Conservation (phyloP, 2,113 vertebrate genomes). For the Sceloporus tristichus region DNA sequence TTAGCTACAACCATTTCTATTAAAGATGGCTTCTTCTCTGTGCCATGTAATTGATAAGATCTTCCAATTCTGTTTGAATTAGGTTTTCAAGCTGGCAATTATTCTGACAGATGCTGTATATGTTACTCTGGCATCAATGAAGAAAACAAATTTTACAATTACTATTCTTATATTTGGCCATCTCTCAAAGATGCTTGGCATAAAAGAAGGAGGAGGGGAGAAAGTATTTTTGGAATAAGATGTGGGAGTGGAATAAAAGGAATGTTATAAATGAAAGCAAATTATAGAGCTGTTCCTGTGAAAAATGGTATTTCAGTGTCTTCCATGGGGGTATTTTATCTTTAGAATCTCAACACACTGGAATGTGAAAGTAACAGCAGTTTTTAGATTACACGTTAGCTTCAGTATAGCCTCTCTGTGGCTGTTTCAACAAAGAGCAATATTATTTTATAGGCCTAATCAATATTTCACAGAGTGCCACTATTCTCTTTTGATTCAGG, state of each 20-base stretch:
- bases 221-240: not conserved
- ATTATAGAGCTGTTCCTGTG: constrained; percentile 17
- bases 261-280: constrained; percentile 23
- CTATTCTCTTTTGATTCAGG: constrained; percentile 51
- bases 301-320: constrained; percentile 32
- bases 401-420: constrained; percentile 34
- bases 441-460: constrained; percentile 65
- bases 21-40: not conserved
- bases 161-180: not conserved
- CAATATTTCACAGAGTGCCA: constrained; percentile 57
- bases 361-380: constrained; percentile 30
- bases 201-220: not conserved
- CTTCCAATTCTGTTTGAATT: not conserved
- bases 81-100: not conserved
- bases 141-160: not conserved
- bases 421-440: constrained; percentile 33
- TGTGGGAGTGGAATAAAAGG: not conserved
- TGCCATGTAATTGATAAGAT: not conserved
- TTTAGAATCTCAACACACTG: constrained; percentile 11
- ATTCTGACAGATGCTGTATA: not conserved
- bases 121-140: not conserved
- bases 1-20: not conserved
- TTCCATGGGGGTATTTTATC: constrained; percentile 6
- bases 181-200: not conserved
- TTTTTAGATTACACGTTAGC: constrained; percentile 37